These are phyloP conservation scores for Saccostrea glomerata DNA, from an alignment of 1,140 invertebrate species.

Conservation along the genomic window DNA sequence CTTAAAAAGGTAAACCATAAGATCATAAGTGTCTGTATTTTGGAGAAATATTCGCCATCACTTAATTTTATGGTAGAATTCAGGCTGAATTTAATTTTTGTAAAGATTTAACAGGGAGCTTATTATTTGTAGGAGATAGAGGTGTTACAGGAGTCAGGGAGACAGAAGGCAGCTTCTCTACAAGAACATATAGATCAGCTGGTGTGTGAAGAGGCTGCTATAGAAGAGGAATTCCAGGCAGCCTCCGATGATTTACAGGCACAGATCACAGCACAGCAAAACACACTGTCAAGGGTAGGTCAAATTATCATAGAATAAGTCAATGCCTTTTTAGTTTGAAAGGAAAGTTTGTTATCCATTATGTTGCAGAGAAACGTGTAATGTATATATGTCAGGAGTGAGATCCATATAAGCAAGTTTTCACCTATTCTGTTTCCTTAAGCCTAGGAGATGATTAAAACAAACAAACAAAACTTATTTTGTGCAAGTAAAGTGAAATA, in stretches of 20 bases:
- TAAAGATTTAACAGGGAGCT: not conserved
- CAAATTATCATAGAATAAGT: not conserved
- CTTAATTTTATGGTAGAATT: too few relatives aligned
- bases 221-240: not conserved
- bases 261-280: not conserved
- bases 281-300: not conserved
- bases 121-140: not conserved
- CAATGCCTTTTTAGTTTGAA: not conserved
- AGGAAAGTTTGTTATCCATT: not conserved
- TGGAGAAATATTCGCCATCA: too few relatives aligned
- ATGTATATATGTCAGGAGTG: too few relatives aligned
- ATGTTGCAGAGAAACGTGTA: not conserved
- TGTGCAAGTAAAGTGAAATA: not conserved
- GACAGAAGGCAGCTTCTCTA: not conserved
- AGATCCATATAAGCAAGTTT: too few relatives aligned
- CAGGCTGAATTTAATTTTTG: not conserved
- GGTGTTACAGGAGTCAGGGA: not conserved
- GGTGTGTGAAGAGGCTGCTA: not conserved
- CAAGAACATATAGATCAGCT: conserved; percentile 20
- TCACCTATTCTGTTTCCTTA: not conserved
- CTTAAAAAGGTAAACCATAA: conserved; percentile 56
- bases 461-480: not conserved
- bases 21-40: not conserved
- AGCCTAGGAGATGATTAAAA: not conserved
- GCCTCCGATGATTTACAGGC: not conserved